Conservation (phyloP, 2,113 vertebrate species). For the Pluvianellus socialis region DNA sequence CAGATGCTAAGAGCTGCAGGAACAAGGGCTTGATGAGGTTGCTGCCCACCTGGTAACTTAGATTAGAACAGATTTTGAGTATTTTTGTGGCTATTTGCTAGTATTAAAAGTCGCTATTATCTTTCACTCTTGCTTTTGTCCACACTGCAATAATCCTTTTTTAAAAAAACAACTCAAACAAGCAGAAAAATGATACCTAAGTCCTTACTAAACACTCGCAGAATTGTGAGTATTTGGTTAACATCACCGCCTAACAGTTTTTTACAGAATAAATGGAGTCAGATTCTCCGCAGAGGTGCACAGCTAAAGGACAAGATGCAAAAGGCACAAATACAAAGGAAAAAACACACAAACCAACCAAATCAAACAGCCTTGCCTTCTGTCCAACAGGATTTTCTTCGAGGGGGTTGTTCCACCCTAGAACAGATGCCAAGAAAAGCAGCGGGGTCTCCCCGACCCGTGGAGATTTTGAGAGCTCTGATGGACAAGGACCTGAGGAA, state of each 20-base stretch:
- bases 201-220: not conserved
- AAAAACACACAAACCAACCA: not conserved
- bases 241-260: not conserved
- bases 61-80: not conserved
- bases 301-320: not conserved
- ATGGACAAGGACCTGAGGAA: not conserved
- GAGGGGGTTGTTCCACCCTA: not conserved
- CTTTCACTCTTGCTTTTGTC: not conserved
- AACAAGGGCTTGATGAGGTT: not conserved
- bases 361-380: not conserved
- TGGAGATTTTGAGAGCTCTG: not conserved
- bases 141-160: not conserved
- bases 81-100: not conserved
- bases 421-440: not conserved
- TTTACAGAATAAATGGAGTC: not conserved
- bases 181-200: accelerated
- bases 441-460: not conserved
- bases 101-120: not conserved
- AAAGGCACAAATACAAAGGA: not conserved
- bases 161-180: not conserved
- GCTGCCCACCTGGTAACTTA: not conserved
- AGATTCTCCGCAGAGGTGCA: not conserved
- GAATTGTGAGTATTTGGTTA: not conserved
- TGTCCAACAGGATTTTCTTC: not conserved
- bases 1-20: not conserved